phyloP scores from a whole-genome alignment of 1,140 invertebrate species.

The fruit fly (Drosophila melanogaster) region Release_6_plus_ISO1_MT NT_037436.4:19137501-19138000 shows the following conservation, averaged over 20 bases:
- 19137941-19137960: not conserved
- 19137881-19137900: constrained; percentile 2
- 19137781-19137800: constrained; percentile 13
- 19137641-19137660: constrained; percentile 50
- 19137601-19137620: constrained; percentile 72
- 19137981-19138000: not conserved
- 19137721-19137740: constrained; percentile 41
- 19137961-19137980: not conserved
- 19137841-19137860: constrained; percentile 29
- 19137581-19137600: constrained; percentile 69
- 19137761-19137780: constrained; percentile 27
- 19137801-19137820: constrained; percentile 28
- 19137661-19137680: constrained; percentile 36
- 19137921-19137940: constrained; percentile 19
- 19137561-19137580: constrained; percentile 55
- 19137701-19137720: constrained; percentile 50
- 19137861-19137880: constrained; percentile 39
- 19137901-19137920: constrained; percentile 12
- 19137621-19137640: constrained; percentile 77
- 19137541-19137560: constrained; percentile 17
- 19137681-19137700: constrained; percentile 40
- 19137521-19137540: constrained; percentile 28
- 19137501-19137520: constrained; percentile 43
- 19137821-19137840: constrained; percentile 20
- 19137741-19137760: constrained; percentile 21